These are phyloP conservation scores for Xyrauchen texanus DNA, from an alignment of 2,113 vertebrate genomes.

Conservation along the genomic window DNA sequence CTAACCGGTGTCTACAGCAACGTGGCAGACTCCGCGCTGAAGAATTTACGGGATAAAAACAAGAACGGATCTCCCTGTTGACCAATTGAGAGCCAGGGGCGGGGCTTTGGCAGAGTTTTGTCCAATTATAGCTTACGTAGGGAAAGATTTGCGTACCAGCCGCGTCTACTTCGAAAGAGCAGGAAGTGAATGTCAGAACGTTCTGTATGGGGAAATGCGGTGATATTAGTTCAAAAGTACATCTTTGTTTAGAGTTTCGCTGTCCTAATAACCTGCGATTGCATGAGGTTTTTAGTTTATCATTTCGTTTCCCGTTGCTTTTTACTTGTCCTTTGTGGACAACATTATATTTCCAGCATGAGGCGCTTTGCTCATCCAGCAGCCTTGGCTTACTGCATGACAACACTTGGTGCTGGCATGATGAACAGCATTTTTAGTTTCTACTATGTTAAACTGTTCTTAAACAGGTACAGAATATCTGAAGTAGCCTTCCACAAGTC, in stretches of 20 bases:
- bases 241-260: too few species aligned
- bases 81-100: not conserved
- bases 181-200: conserved; percentile 13
- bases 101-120: not conserved
- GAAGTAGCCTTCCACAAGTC: conserved; percentile 84
- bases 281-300: not conserved
- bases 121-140: conserved; percentile 29
- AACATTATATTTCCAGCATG: conserved; percentile 51
- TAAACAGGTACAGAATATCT: conserved; percentile 84
- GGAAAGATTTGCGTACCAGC: not conserved
- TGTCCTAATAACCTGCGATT: not conserved
- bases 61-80: not conserved
- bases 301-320: too few species aligned
- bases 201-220: too few species aligned
- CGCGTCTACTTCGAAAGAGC: conserved; percentile 5
- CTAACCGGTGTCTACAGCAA: conserved; percentile 70
- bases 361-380: conserved; percentile 69
- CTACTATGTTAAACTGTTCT: conserved; percentile 90
- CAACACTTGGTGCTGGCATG: conserved; percentile 84
- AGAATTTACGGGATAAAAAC: not conserved
- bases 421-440: conserved; percentile 91
- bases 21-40: conserved; percentile 76
- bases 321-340: not conserved
- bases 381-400: conserved; percentile 84
- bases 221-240: too few species aligned